phyloP scores from a whole-genome alignment of 64 coral and sea anemone genomes.

The Montipora foliosa region DNA sequence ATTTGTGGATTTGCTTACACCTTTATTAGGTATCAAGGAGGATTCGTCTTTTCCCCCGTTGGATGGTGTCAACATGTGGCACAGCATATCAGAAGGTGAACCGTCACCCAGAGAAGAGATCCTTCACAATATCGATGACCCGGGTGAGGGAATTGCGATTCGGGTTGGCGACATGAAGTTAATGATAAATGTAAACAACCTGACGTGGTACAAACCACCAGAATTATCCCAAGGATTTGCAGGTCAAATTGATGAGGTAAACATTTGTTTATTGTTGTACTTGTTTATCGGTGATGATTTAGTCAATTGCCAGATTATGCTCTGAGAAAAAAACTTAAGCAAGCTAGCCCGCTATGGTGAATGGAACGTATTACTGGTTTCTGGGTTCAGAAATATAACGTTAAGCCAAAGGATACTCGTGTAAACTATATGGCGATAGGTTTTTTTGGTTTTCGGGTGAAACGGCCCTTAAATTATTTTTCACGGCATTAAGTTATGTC shows the following conservation, averaged over 20 bases:
- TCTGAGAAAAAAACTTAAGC: too few species aligned
- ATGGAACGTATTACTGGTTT: too few species aligned
- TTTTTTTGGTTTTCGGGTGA: too few species aligned
- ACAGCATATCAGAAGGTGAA: slow-evolving; percentile 62
- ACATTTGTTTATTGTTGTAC: not conserved
- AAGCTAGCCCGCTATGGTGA: too few species aligned
- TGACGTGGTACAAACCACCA: slow-evolving; percentile 83
- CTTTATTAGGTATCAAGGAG: slow-evolving; percentile 10
- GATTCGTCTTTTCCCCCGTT: slow-evolving; percentile 17
- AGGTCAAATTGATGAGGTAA: not conserved
- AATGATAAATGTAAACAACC: slow-evolving; percentile 68
- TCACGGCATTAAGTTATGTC: too few species aligned
- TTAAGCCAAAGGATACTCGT: too few species aligned
- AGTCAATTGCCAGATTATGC: too few species aligned
- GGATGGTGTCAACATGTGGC: slow-evolving; percentile 86
- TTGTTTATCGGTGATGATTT: too few species aligned
- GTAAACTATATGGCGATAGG: too few species aligned
- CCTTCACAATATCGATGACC: slow-evolving; percentile 86
- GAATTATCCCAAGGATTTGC: slow-evolving; percentile 24
- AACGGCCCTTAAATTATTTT: too few species aligned
- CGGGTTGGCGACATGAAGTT: slow-evolving; percentile 84
- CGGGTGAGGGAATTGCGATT: slow-evolving; percentile 69
- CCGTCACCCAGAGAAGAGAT: slow-evolving; percentile 87
- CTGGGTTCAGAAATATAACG: too few species aligned
- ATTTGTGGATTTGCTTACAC: not conserved